Base-by-base conservation (phyloP, 2,888 invertebrate genomes). In the Hoplodrina ambigua region DNA sequence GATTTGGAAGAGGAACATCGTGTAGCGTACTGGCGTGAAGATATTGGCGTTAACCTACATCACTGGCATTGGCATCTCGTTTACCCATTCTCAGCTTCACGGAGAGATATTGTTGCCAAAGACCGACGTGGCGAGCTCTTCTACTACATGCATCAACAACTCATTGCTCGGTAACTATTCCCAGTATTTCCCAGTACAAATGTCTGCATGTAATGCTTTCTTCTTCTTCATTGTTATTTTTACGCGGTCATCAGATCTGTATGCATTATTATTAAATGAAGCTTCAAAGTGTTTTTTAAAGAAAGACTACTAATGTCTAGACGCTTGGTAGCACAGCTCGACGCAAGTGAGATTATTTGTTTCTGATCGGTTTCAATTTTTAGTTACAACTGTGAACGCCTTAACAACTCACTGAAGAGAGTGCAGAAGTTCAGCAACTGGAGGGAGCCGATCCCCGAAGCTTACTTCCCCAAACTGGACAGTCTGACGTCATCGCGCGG, bases 41-140 rank as follows among this genome's bases (percentile, higher is more conserved):
- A 98, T 88, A 91, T 98, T 53, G 97, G 97, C n/a, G 93, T 98
- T 73, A 98, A 98, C 91, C 96, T 97, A 49, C 98, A 98, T 88
- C 98, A 98, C 87, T 98, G 98, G 94, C 98, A 98, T 86, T 98
- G 98, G 98, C 98, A 98, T 95, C 95, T 98, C 73, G 97, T 98
- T 0, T 98, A 97, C 87, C 98, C 98, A 0, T 97, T 97, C 86
- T 96, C 96, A 49, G 96, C 93, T 46, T 96, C 96, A 20, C 86
- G 88, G 17, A 89, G 88, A 56, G 91, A 94, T 53, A 97, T 98
- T 53, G 98, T 98, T 6, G 96, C 96, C 60, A 98, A 98, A 88
- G 97, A 98, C 88, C 96, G 98, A 65, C 96, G 98, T 46, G 98
- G 98, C 41, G 98, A 98, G 92, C 93, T 98, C 0, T 98, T 98